Evolutionary conservation across 2,797 vertebrate species (phyloP).

Genomic region (Acropternis orthonyx): DNA sequence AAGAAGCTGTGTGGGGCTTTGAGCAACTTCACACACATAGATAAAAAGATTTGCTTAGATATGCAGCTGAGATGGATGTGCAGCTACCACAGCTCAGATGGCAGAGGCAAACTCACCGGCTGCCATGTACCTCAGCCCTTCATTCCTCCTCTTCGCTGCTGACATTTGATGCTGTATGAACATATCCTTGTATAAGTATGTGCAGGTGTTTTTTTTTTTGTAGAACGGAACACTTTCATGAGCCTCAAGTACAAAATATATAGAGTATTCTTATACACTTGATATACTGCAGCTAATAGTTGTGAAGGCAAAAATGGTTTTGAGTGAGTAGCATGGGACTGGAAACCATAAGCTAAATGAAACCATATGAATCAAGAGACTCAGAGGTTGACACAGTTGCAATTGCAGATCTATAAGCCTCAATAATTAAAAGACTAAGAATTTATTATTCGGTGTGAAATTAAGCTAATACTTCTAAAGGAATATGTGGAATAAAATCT

Average conservation of each 20-base stretch:
- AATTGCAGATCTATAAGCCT: neutral
- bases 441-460: neutral
- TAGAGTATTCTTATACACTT: neutral
- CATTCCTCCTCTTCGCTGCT: neutral
- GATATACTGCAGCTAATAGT: neutral
- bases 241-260: neutral
- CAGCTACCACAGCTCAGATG: neutral
- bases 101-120: neutral
- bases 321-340: neutral
- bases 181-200: neutral
- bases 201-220: neutral
- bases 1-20: accelerated
- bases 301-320: neutral
- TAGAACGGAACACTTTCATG: neutral
- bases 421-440: neutral
- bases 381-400: neutral
- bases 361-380: neutral
- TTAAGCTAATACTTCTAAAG: neutral
- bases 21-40: neutral
- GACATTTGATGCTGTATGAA: neutral
- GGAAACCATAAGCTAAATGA: neutral
- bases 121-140: neutral
- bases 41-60: neutral
- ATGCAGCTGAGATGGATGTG: neutral
- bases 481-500: neutral